phyloP scores from a whole-genome alignment of 1,140 invertebrate species.

The Drosophila elegans region DNA sequence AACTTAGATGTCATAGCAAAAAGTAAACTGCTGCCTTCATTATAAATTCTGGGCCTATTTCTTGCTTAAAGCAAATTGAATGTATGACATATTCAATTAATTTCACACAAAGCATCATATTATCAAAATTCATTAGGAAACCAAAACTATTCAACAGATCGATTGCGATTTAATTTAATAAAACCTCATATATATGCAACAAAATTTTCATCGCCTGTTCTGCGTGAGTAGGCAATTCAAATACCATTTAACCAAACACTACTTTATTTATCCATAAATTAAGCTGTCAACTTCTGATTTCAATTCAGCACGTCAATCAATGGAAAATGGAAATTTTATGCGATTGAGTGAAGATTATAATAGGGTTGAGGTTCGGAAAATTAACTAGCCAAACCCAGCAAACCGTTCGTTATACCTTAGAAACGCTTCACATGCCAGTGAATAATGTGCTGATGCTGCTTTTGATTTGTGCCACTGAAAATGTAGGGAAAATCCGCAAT shows the following conservation, averaged over 20 bases:
- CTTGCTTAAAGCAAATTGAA: no score
- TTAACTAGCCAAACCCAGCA: slow-evolving; percentile 13
- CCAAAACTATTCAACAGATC: neutral
- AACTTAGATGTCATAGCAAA: no score
- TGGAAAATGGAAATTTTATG: slow-evolving; percentile 18
- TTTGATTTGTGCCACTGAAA: slow-evolving; percentile 43
- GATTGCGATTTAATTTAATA: slow-evolving; percentile 8
- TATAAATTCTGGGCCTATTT: no score
- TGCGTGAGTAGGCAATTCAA: slow-evolving; percentile 20
- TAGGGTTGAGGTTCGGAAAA: slow-evolving; percentile 13
- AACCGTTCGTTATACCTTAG: slow-evolving; percentile 25
- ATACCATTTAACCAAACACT: slow-evolving; percentile 20
- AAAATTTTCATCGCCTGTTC: slow-evolving; percentile 10
- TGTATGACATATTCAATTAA: no score
- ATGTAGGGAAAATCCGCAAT: slow-evolving; percentile 8
- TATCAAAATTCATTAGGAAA: slow-evolving; percentile 15
- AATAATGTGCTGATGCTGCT: slow-evolving; percentile 66
- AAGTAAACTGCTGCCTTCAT: no score
- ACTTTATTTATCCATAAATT: slow-evolving; percentile 35
- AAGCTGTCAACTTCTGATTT: slow-evolving; percentile 25
- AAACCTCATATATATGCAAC: slow-evolving; percentile 12
- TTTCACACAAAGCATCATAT: neutral
- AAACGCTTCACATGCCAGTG: slow-evolving; percentile 19
- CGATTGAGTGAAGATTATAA: neutral
- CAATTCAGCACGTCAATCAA: slow-evolving; percentile 25